A percentile compares a stretch with the other conserved stretches of the same genome.
Evolutionary conservation across 2,888 invertebrate genomes (phyloP).

Genomic region (Oegoconia quadripuncta): DNA sequence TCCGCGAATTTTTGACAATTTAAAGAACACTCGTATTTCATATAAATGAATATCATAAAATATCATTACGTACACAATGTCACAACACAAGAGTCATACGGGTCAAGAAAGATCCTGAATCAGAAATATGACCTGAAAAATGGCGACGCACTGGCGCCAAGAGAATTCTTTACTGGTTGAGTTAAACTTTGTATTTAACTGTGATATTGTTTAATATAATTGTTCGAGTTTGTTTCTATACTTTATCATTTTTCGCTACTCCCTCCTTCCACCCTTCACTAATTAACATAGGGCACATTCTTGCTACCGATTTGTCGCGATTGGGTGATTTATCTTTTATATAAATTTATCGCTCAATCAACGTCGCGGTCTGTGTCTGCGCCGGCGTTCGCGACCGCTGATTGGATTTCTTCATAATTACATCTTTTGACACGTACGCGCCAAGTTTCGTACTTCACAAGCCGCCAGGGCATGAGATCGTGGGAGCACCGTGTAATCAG

Average conservation of each 20-base stretch:
- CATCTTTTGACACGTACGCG: constrained; percentile 77
- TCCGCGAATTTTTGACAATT: constrained; percentile 2
- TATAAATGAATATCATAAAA: constrained; percentile 15
- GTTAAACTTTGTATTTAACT: too few species aligned
- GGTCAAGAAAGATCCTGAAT: constrained; percentile 58
- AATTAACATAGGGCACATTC: constrained; percentile 44
- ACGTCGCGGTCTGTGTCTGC: constrained; percentile 50
- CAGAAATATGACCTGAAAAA: constrained; percentile 58
- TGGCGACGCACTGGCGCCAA: constrained; percentile 55
- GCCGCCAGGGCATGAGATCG: constrained; percentile 71
- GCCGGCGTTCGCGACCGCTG: constrained; percentile 54
- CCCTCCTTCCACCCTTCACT: constrained; percentile 25
- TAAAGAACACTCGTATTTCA: constrained; percentile 8
- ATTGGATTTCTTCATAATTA: constrained; percentile 79
- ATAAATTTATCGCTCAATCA: constrained; percentile 75
- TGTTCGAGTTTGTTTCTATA: too few species aligned
- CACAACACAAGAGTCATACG: constrained; percentile 28
- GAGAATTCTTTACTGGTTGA: constrained; percentile 17
- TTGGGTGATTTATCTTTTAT: constrained; percentile 68
- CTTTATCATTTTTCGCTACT: background rate
- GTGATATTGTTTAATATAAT: background rate
- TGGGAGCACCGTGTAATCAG: constrained; percentile 77
- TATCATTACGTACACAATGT: constrained; percentile 15
- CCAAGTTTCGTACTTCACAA: constrained; percentile 72
- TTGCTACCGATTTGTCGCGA: constrained; percentile 72